Percentiles rank a stretch among this genome's conserved stretches.
Conservation (phyloP, 2,797 vertebrate species). For the Mormyrops attenuatus region DNA sequence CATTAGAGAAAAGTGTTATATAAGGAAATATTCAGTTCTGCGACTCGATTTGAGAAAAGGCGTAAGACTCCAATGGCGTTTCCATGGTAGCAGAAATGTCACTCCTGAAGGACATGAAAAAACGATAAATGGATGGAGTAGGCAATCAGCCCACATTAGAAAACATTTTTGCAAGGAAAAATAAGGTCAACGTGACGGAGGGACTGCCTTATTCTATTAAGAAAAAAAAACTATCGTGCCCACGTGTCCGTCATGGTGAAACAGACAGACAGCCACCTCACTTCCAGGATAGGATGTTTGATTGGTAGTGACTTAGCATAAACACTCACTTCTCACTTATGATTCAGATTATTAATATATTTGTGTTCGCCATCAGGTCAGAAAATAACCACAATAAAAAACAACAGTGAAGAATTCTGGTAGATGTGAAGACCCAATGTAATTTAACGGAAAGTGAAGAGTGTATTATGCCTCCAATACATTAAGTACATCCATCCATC, state of each 20-base stretch:
- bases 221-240: background rate
- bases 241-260: background rate
- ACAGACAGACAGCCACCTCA: background rate
- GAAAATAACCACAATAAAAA: background rate
- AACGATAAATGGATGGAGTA: background rate
- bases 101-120: slow-evolving; percentile 2
- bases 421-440: background rate
- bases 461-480: background rate
- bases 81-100: slow-evolving; percentile 8
- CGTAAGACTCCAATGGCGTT: background rate
- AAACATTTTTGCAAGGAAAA: background rate
- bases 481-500: background rate
- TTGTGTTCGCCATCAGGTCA: background rate
- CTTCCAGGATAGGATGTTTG: background rate
- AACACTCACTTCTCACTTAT: background rate
- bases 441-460: background rate
- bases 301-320: background rate
- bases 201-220: background rate
- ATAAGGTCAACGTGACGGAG: background rate
- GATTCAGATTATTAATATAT: background rate
- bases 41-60: background rate
- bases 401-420: background rate
- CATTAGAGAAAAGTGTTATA: background rate
- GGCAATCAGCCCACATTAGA: background rate
- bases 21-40: background rate